Evolutionary conservation across 1,140 invertebrate species (phyloP).

Genomic region (Bombus sibiricus): DNA sequence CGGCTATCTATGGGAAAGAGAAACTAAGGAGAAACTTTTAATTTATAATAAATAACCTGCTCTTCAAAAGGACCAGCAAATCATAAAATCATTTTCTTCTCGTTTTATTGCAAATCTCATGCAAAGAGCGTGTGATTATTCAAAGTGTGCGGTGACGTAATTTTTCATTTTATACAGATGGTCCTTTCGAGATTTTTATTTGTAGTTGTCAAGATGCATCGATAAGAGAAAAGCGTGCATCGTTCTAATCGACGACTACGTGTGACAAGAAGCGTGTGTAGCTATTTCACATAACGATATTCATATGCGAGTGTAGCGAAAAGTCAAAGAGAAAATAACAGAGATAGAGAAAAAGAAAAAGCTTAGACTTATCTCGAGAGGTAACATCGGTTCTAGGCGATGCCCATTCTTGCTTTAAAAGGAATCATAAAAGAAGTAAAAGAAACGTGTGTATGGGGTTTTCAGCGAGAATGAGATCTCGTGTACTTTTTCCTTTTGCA

Average conservation of each 20-base stretch:
- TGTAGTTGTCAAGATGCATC: slow-evolving; percentile 6
- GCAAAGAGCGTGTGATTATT: neutral
- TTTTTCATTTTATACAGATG: neutral
- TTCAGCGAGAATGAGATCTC: slow-evolving; percentile 54
- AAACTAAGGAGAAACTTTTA: neutral
- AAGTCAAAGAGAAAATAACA: slow-evolving; percentile 6
- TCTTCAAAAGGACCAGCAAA: neutral
- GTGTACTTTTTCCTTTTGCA: slow-evolving; percentile 52
- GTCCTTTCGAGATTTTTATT: neutral
- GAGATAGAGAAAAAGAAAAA: slow-evolving; percentile 29
- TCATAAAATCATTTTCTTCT: too few species aligned
- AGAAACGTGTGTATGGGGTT: slow-evolving; percentile 45
- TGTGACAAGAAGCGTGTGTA: slow-evolving; percentile 59
- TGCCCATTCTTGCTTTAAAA: slow-evolving; percentile 1
- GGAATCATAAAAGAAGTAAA: slow-evolving; percentile 21
- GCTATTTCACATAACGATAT: neutral
- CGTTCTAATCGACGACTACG: slow-evolving; percentile 38
- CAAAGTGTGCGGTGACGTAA: too few species aligned
- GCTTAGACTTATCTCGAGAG: slow-evolving; percentile 56
- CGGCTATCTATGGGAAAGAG: slow-evolving; percentile 15
- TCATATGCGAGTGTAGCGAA: slow-evolving; percentile 12
- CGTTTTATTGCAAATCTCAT: too few species aligned
- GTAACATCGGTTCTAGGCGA: slow-evolving; percentile 33
- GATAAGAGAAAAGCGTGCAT: slow-evolving; percentile 43
- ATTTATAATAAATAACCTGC: neutral